These are phyloP conservation scores for Allygus modestus DNA, from an alignment of 2,888 invertebrate species.

Conservation along the genomic window DNA sequence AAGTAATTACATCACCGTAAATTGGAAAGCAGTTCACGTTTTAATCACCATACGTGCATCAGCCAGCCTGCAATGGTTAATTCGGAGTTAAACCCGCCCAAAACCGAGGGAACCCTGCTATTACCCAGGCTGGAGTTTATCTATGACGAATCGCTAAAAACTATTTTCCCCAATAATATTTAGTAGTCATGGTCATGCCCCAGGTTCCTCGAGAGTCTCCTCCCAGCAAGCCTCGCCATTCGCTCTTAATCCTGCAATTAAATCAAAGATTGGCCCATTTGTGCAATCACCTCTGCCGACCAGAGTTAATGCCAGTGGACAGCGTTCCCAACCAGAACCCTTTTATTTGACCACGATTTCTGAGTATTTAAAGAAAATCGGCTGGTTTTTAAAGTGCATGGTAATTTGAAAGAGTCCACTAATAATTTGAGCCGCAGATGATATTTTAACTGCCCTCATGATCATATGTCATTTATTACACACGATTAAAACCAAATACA, in stretches of 20 bases:
- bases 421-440: constrained; percentile 4
- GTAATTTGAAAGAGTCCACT: not conserved
- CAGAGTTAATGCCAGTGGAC: not conserved
- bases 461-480: constrained; percentile 21
- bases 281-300: constrained; percentile 18
- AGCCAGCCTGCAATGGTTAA: not conserved
- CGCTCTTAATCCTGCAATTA: constrained; percentile 10
- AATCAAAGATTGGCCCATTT: constrained; percentile 37
- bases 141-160: constrained; percentile 9
- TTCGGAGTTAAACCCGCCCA: constrained; percentile 3
- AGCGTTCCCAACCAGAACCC: not conserved
- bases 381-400: constrained; percentile 7
- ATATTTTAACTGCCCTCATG: not conserved
- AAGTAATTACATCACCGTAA: not conserved
- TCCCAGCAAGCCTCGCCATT: not conserved
- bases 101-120: not conserved
- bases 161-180: constrained; percentile 16
- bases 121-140: not conserved
- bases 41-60: constrained; percentile 14
- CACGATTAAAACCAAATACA: constrained; percentile 28
- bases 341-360: constrained; percentile 18
- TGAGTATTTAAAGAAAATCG: not conserved
- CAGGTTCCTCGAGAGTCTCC: not conserved
- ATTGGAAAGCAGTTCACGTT: constrained; percentile 43
- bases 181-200: not conserved